These are phyloP conservation scores for Paramuricea clavata DNA, from an alignment of 92 coral and sea anemone genomes.

Conservation along the genomic window DNA sequence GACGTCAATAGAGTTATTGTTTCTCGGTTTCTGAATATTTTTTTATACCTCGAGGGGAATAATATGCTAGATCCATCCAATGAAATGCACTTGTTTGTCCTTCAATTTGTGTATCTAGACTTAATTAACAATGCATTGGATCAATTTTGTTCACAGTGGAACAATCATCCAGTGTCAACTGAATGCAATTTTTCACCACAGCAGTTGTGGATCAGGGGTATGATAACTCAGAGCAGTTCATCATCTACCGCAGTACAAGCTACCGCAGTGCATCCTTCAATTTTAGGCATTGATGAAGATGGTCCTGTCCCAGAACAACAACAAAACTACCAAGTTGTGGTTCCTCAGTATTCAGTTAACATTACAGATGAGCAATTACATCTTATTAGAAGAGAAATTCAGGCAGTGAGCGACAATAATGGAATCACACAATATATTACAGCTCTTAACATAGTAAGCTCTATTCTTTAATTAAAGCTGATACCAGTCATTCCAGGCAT, in stretches of 20 bases:
- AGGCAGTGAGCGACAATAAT: slow-evolving; percentile 6
- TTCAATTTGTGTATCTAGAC: slow-evolving; percentile 10
- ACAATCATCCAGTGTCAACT: slow-evolving; percentile 14
- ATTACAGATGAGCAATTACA: neutral
- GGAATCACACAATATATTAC: slow-evolving; percentile 23
- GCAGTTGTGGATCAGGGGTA: slow-evolving; percentile 5
- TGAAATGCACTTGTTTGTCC: neutral
- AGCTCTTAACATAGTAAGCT: neutral
- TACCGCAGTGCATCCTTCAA: neutral
- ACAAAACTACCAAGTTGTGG: neutral
- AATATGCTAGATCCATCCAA: slow-evolving; percentile 3
- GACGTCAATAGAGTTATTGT: slow-evolving; percentile 21
- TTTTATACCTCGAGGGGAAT: neutral
- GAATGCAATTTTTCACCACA: neutral
- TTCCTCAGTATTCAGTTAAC: neutral
- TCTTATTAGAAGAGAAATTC: neutral
- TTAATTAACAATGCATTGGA: neutral
- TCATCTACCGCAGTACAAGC: slow-evolving; percentile 7
- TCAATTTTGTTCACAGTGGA: slow-evolving; percentile 7
- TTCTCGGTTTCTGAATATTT: neutral
- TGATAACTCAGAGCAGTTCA: slow-evolving; percentile 8
- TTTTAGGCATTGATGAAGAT: slow-evolving; percentile 41
- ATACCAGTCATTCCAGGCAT: neutral
- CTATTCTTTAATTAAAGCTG: neutral
- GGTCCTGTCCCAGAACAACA: slow-evolving; percentile 51